Evolutionary conservation across 2,797 vertebrate species (phyloP).

Genomic region (Hoplostethus mediterraneus): DNA sequence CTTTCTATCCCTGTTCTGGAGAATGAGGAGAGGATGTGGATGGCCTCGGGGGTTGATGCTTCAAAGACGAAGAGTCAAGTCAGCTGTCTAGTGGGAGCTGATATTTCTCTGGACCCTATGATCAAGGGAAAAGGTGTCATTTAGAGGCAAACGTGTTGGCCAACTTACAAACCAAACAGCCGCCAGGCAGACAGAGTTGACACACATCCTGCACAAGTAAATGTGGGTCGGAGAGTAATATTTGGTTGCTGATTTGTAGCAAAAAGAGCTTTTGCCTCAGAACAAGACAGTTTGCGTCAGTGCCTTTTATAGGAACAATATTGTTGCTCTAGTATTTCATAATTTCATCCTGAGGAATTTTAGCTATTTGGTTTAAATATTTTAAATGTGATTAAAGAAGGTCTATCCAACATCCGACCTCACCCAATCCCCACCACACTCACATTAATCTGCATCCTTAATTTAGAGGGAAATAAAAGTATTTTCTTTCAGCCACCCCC

Average conservation of each 20-base stretch:
- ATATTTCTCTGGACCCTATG: slow-evolving; percentile 14
- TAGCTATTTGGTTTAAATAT: slow-evolving; percentile 1
- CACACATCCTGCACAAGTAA: slow-evolving; percentile 45
- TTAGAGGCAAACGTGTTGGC: slow-evolving; percentile 38
- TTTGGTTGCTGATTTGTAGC: slow-evolving; percentile 33
- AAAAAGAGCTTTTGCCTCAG: slow-evolving; percentile 21
- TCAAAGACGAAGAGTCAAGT: slow-evolving; percentile 18
- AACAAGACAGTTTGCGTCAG: slow-evolving; percentile 31
- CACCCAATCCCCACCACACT: slow-evolving; percentile 1
- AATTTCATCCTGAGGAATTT: slow-evolving; percentile 26
- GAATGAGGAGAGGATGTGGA: neutral
- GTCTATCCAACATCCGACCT: neutral
- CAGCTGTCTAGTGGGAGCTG: slow-evolving; percentile 22
- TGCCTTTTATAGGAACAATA: slow-evolving; percentile 22
- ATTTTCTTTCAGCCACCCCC: neutral
- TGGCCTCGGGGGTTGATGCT: neutral
- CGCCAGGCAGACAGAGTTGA: slow-evolving; percentile 47
- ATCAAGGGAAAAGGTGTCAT: slow-evolving; percentile 45
- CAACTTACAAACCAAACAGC: slow-evolving; percentile 32
- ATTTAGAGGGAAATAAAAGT: slow-evolving; percentile 13
- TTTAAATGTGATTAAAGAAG: slow-evolving; percentile 23
- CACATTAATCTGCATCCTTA: slow-evolving; percentile 19
- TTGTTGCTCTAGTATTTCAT: slow-evolving; percentile 34
- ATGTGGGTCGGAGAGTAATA: slow-evolving; percentile 42
- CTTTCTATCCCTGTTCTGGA: neutral